Evolutionary conservation across 2,888 invertebrate species (phyloP), one percentile per base, ranked within the genome.

Genomic region (Anorthoa munda): DNA sequence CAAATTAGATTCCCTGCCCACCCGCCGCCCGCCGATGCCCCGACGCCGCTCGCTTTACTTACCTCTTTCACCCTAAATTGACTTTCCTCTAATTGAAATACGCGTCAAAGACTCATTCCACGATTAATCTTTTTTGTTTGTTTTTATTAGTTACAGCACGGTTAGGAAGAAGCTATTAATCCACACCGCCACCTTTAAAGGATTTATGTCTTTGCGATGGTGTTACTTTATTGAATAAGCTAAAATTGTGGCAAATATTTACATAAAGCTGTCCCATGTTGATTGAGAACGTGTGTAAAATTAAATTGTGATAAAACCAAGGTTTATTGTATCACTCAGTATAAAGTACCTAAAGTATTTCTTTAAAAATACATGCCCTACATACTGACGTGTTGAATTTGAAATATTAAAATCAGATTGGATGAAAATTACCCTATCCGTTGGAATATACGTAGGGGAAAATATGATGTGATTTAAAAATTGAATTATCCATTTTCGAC

Each of bases 11-110:
- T 95, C 90, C 85, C 89, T 86, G 82, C 77, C 85, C 89, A 77
- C 85, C 86, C 84, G 80, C 80, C 79, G 79, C 86, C 82, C 85
- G 83, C 79, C 80, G 75, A 84, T 76, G 71, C 75, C 66, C 76
- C 78, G 75, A 73, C 75, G 76, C 74, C 79, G 86, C 87, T 86
- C 89, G 89, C 90, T 92, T 93, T 93, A 92, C 92, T 94, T 93
- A 94, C 93, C 94, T 94, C 93, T 94, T 95, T 94, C 91, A 92
- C 92, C 92, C 92, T 90, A 92, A 95, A 95, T 95, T 95, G 93
- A 94, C 94, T 94, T 91, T 90, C 82, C 87, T 89, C 90, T 93
- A 93, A 94, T 95, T 94, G 88, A 92, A 93, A 94, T 92, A 93
- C 90, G 90, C 88, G 90, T 89, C 90, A 91, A 89, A 91, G 89